Base-by-base conservation (phyloP, 2,797 vertebrate genomes). In the Onychomys leucogaster region DNA sequence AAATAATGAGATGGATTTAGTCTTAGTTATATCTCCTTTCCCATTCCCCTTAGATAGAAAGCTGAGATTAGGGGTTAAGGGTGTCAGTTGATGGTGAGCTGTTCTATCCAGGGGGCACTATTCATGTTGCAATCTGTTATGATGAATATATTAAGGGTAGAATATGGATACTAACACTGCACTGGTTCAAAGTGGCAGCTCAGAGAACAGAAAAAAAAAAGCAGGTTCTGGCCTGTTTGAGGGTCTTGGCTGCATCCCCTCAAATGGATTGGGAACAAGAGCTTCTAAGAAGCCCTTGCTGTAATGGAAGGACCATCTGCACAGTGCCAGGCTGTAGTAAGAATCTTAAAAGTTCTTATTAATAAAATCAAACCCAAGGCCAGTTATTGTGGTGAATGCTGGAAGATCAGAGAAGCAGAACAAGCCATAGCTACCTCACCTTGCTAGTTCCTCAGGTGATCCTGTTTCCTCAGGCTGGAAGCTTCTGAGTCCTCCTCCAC, bases 11-110 rank as follows among this genome's bases (percentile, higher is more conserved):
- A 17, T 52, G 29, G 37, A 73, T 32, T 82, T 93, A 61, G 43
- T 89, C 25, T 88, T 95, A 65, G 46, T 67, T 75, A 57, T 67
- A 34, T 59, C 65, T 91, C 95, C 59, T 88, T 96, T 75, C 41
- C n/a, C 43, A 73, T 57, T 82, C n/a, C 29, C 13, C 41, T 85
- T 82, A 59, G 32, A 41, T 14, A 61, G 78, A 82, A 78, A 92
- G 75, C 63, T 90, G 59, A 11, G 0, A 5, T 34, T 55, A 4
- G 8, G 5, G 6, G 4, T 55, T 71, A n/a, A 6, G 34, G 27
- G 17, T 55, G 4, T 23, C 32, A 84, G 29, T 82, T 43, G 75
- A 4, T 67, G 46, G 41, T 65, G 34, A 93, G 32, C 55, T 67
- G 13, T 37, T 49, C 41, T 88, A n/a, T 21, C 80, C 27, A 73